Base-by-base conservation (phyloP, 2,797 vertebrate species). In the Peromyscus nudipes region DNA sequence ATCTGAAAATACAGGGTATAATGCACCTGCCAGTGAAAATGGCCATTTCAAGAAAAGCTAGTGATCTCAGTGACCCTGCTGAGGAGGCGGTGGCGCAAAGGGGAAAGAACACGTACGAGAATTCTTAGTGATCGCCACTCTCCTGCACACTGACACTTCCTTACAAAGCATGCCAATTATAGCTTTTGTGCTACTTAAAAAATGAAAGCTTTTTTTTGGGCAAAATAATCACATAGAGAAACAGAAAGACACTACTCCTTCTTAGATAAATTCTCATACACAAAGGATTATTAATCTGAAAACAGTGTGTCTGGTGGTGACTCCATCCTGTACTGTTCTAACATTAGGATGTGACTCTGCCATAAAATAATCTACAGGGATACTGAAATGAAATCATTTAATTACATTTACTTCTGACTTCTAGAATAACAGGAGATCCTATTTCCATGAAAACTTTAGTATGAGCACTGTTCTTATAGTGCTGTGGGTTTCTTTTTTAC, bases 1-100 rank as follows among this genome's bases (percentile, higher is more conserved):
- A 99, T 99, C 99, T 99, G 99, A 99, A 99, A 99, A 99, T 99
- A 99, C 99, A 99, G 99, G 99, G 99, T 99, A 99, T 99, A 99
- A 99, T 99, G 99, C 99, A 99, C 99, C 99, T 99, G 99, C 99
- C 99, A 99, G 99, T 99, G 99, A 99, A 99, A 99, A 99, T 99
- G 99, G 99, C 99, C 99, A 99, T 99, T 99, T 99, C 99, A 99
- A 99, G 99, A 99, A 99, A 99, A 99, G 99, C 99, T 99, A 99
- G 99, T 99, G 99, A 99, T 99, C 99, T 99, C 99, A 99, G 99
- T 99, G 99, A 99, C 99, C 99, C 99, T 97, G 98, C 99, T 99
- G 99, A 99, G 99, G 99, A 99, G 99, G 98, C 99, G 99, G 99
- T 98, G 98, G 99, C 99, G 99, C 98, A 99, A 98, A 98, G 98